Percentiles rank a stretch among this genome's conserved stretches.
These are phyloP conservation scores for Rhodophaea formosa DNA, from an alignment of 2,888 invertebrate genomes.

Conservation along the genomic window DNA sequence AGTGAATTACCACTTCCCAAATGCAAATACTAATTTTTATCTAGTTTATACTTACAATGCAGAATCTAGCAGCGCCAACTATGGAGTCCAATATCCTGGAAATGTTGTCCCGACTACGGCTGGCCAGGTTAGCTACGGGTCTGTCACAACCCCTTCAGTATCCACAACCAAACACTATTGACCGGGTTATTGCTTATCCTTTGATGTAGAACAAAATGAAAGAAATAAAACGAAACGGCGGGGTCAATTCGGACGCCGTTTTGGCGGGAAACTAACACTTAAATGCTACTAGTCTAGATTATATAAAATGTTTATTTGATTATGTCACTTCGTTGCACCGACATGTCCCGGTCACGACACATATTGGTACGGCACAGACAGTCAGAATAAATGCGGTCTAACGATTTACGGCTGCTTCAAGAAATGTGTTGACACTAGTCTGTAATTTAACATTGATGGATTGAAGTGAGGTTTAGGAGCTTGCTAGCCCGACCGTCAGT, in stretches of 20 bases:
- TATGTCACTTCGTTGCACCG: constrained; percentile 61
- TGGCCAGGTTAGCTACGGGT: constrained; percentile 66
- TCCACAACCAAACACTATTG: constrained; percentile 58
- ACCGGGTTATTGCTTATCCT: constrained; percentile 72
- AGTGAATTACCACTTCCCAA: constrained; percentile 7
- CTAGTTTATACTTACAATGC: constrained; percentile 68
- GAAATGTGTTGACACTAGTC: constrained; percentile 95
- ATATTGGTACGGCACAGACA: constrained; percentile 74
- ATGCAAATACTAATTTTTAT: background rate
- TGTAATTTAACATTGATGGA: constrained; percentile 92
- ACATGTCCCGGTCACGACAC: constrained; percentile 91
- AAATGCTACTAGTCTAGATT: constrained; percentile 39
- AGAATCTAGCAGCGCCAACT: constrained; percentile 77
- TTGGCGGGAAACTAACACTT: constrained; percentile 63
- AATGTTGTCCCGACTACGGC: constrained; percentile 71
- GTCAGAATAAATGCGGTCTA: constrained; percentile 39
- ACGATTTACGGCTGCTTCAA: constrained; percentile 93
- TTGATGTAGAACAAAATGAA: constrained; percentile 78
- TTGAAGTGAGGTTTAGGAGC: constrained; percentile 60
- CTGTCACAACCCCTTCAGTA: constrained; percentile 53
- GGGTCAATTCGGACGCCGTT: constrained; percentile 65
- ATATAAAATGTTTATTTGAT: constrained; percentile 61
- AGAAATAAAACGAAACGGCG: constrained; percentile 76
- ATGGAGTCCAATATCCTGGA: constrained; percentile 79
- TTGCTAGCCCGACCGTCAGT: constrained; percentile 53